Evolutionary conservation across 1,140 invertebrate species (phyloP), one percentile per base, ranked within the genome.

Genomic region (Drosophila gunungcola): DNA sequence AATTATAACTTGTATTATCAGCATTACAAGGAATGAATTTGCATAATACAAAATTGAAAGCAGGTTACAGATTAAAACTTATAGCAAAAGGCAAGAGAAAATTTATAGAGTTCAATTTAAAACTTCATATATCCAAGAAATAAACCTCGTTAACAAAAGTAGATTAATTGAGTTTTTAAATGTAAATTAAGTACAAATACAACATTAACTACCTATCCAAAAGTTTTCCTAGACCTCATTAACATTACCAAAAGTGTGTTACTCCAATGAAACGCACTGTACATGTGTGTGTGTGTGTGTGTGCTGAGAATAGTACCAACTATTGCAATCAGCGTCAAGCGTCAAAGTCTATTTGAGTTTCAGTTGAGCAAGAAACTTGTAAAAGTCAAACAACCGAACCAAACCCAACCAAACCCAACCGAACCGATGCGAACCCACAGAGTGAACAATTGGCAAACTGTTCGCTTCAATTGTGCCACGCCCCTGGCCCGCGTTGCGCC

Each of bases 271-370:
- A 16, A 48, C 62, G 63, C 63, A 68, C 63, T 80, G 46, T 45
- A 34, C 46, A 34, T 29, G 34, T 32, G 36, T 54, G 16, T 13
- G 36, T 34, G 39, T 53, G 12, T 46, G 10, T 62, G 36, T 52
- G 34, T 21, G 29, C 10, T 27, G 64, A 21, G 64, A 39, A 54
- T 48, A 38, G 49, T 48, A 36, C 52, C 60, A 88, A 88, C 76
- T 83, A 89, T 83, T 83, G 83, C 83, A 88, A 88, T 88, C 83
- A 88, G 84, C 72, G 84, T 77, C 72, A 89, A 88, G 84, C 84
- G 83, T 89, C 76, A 88, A 88, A 88, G 79, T 88, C 83, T 88
- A 88, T 88, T 88, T 89, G 83, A 88, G 83, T 86, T 88, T 57
- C 48, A 62, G 70, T 62, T 55, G 57, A 54, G 65, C 39, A 52